These are phyloP conservation scores for Scaptomyza hsui DNA, from an alignment of 1,140 invertebrate species.

Conservation along the genomic window DNA sequence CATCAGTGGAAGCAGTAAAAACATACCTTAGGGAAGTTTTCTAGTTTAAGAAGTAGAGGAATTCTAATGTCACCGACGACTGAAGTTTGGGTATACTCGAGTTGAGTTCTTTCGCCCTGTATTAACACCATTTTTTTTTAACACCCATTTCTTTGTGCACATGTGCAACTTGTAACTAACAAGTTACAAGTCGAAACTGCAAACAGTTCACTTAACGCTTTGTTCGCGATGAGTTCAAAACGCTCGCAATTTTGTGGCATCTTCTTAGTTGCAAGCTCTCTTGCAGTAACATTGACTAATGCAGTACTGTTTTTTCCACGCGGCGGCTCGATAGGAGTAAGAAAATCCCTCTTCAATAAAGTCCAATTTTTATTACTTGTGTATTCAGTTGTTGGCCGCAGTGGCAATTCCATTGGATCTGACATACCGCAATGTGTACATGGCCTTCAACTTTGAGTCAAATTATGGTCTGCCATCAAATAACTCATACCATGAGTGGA, in stretches of 20 bases:
- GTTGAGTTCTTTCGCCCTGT: background rate
- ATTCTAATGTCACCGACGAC: no score
- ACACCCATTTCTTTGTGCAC: slow-evolving; percentile 6
- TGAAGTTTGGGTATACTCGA: no score
- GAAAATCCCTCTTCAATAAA: background rate
- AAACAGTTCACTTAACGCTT: slow-evolving; percentile 49
- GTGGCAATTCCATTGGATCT: slow-evolving; percentile 88
- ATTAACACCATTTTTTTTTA: slow-evolving; percentile 15
- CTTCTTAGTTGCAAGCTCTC: slow-evolving; percentile 5
- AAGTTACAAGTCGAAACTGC: slow-evolving; percentile 2
- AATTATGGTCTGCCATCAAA: slow-evolving; percentile 86
- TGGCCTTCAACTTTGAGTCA: slow-evolving; percentile 91
- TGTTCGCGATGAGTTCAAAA: slow-evolving; percentile 46
- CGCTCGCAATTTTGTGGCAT: background rate
- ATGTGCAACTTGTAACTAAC: slow-evolving; percentile 23
- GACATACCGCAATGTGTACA: slow-evolving; percentile 87
- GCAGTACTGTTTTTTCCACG: slow-evolving; percentile 65
- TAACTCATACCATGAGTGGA: slow-evolving; percentile 67
- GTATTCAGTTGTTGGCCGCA: slow-evolving; percentile 85
- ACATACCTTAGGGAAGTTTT: no score
- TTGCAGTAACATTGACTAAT: background rate
- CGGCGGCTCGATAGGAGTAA: slow-evolving; percentile 71
- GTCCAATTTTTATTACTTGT: background rate
- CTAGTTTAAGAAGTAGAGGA: no score
- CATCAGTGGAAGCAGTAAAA: no score